phyloP scores from a whole-genome alignment of 2,797 vertebrate genomes.

The Garrulus glandarius region DNA sequence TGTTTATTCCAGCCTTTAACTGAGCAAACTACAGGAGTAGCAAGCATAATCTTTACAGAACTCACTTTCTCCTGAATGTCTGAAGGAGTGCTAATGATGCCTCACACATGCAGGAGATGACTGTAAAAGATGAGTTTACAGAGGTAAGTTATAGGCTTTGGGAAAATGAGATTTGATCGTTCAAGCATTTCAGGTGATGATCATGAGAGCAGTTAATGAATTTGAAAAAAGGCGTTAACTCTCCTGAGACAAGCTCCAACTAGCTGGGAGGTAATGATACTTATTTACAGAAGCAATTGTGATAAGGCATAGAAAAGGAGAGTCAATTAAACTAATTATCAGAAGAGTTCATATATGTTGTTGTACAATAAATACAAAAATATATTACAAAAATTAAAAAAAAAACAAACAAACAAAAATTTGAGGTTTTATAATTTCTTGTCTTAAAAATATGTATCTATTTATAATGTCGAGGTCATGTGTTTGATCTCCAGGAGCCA shows the following conservation, averaged over 20 bases:
- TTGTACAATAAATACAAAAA: not conserved
- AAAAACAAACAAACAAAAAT: rapidly evolving
- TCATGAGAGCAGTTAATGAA: constrained; percentile 19
- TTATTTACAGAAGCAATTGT: not conserved
- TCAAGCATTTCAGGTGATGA: constrained; percentile 4
- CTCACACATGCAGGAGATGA: not conserved
- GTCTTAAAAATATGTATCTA: not conserved
- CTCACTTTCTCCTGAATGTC: not conserved
- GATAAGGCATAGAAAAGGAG: not conserved
- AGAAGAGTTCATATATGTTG: not conserved
- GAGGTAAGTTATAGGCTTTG: not conserved
- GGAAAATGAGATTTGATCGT: constrained; percentile 26
- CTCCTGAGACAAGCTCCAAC: not conserved
- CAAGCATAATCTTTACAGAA: not conserved
- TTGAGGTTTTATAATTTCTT: not conserved
- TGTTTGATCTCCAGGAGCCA: rapidly evolving
- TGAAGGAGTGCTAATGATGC: not conserved
- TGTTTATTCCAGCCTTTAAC: not conserved
- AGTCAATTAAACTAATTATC: not conserved
- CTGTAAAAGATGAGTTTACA: constrained; percentile 1
- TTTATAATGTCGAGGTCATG: not conserved
- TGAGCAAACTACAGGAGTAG: not conserved
- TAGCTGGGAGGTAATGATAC: not conserved
- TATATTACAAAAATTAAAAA: not conserved
- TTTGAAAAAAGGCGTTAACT: constrained; percentile 3